Evolutionary conservation across 2,113 vertebrate genomes (phyloP), one percentile per base, ranked within the genome.

Genomic region (Rhagologus leucostigma): DNA sequence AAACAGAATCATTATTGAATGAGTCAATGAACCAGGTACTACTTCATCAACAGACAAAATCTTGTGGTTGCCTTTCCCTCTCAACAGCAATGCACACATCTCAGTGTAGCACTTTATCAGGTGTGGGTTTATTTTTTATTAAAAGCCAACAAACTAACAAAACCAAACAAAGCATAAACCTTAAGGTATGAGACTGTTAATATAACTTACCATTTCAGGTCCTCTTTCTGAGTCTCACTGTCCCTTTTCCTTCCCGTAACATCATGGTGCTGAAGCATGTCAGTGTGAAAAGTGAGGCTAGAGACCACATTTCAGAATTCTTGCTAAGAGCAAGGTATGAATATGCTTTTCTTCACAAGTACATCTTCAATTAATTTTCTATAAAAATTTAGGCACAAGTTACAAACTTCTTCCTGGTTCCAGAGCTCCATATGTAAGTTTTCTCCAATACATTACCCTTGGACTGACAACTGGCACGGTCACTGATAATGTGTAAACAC

Each of bases 41-140:
- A 2, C 1, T 39, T 62, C 76, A 44, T 33, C 39, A 71, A 39
- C 17, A 77, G 41, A 44, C 5, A 56, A 7, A 16, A 39, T 16
- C 44, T 67, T 53, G 44, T 15, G 49, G 46, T 27, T 50, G n/a
- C 33, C 65, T 55, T 63, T 89, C 35, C 33, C 23, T 81, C 47
- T 50, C 0, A 0, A 70, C 39, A 50, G 15, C 13, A 80, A 30
- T 18, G 19, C 17, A 82, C 8, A 23, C 7, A 4, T 19, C 10
- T 8, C 49, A 76, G 33, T 10, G n/a, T 37, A 62, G 55, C 37
- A 42, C 26, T 50, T 75, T 13, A 16, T 11, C 46, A 70, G 9
- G 16, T 24, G 20, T 33, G 33, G 55, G 35, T 21, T 86, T 46
- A 19, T 33, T 86, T 33, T 52, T 80, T n/a, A 74, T 64, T 77